A percentile compares a stretch with the other conserved stretches of the same genome.
Evolutionary conservation across 2,113 vertebrate genomes (phyloP).

Genomic region (Cinclus cinclus): DNA sequence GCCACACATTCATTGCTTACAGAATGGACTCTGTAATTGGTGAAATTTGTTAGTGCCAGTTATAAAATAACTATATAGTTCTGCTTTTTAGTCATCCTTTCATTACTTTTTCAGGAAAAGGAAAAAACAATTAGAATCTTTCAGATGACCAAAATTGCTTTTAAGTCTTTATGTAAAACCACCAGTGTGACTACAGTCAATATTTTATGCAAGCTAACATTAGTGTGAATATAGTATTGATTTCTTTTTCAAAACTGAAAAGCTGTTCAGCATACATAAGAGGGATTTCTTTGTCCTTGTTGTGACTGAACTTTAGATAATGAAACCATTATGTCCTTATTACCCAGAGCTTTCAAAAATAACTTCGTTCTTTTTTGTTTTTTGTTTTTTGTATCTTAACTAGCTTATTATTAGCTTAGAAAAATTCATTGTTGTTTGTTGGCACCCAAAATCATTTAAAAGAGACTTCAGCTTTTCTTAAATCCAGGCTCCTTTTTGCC

Average conservation of each 20-base stretch:
- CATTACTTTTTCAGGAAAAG: slow-evolving; percentile 67
- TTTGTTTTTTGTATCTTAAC: neutral
- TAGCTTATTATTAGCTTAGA: slow-evolving; percentile 7
- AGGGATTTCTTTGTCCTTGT: slow-evolving; percentile 7
- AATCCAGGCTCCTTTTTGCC: neutral
- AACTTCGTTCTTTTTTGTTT: neutral
- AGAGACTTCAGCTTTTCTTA: neutral
- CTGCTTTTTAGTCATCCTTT: slow-evolving; percentile 69
- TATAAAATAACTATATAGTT: slow-evolving; percentile 83
- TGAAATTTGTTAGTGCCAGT: slow-evolving; percentile 86
- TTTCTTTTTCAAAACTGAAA: slow-evolving; percentile 48
- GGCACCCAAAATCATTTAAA: neutral
- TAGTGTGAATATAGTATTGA: slow-evolving; percentile 57
- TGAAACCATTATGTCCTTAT: slow-evolving; percentile 20
- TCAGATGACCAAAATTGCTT: slow-evolving; percentile 41
- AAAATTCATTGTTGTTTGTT: neutral
- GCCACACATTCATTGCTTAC: slow-evolving; percentile 83
- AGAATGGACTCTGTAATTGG: slow-evolving; percentile 85
- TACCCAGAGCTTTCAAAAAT: slow-evolving; percentile 27
- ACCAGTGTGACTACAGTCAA: slow-evolving; percentile 22
- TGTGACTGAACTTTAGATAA: slow-evolving; percentile 56
- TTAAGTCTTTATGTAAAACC: slow-evolving; percentile 62
- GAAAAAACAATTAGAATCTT: slow-evolving; percentile 69
- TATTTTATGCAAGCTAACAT: slow-evolving; percentile 67
- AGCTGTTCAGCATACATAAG: slow-evolving; percentile 27